A percentile compares a stretch with the other conserved stretches of the same genome.
Conservation (phyloP, 2,113 vertebrate genomes). For the Mugil cephalus region DNA sequence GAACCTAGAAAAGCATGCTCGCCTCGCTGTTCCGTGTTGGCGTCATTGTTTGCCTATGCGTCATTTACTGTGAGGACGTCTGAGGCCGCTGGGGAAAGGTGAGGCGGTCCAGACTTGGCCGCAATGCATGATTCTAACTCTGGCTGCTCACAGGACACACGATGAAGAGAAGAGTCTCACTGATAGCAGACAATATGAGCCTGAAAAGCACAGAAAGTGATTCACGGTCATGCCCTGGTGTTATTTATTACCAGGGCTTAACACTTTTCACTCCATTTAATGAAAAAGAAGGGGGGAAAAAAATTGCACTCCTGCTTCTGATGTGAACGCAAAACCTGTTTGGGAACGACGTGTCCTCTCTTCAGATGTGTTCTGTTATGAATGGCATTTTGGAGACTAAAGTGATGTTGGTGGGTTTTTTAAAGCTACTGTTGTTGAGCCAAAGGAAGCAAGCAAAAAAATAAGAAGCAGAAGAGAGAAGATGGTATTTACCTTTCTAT, state of each 20-base stretch:
- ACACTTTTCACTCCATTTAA: conserved; percentile 55
- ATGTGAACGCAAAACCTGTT: conserved; percentile 23
- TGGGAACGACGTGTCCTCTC: not conserved
- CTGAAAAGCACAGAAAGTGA: conserved; percentile 51
- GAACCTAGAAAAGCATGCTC: not conserved
- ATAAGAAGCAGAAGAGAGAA: not conserved
- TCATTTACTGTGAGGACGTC: not conserved
- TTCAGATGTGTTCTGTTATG: conserved; percentile 10
- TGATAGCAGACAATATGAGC: conserved; percentile 51
- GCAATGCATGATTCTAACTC: conserved; percentile 49
- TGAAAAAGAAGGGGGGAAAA: conserved; percentile 17
- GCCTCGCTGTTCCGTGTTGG: not conserved
- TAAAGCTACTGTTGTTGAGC: not conserved
- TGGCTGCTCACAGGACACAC: conserved; percentile 36
- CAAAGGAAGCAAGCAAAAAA: not conserved
- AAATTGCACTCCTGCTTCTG: not conserved
- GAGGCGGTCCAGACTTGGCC: conserved; percentile 26
- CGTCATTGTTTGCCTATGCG: conserved; percentile 25
- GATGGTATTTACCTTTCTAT: conserved; percentile 5
- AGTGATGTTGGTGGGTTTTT: not conserved
- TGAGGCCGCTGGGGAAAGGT: conserved; percentile 40
- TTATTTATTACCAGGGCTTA: conserved; percentile 46
- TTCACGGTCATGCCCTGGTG: conserved; percentile 42
- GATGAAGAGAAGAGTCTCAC: conserved; percentile 47
- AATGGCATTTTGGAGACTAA: conserved; percentile 17